A percentile compares a stretch with the other conserved stretches of the same genome.
Conservation (phyloP, 2,113 vertebrate species). For the Phoxinus phoxinus region DNA sequence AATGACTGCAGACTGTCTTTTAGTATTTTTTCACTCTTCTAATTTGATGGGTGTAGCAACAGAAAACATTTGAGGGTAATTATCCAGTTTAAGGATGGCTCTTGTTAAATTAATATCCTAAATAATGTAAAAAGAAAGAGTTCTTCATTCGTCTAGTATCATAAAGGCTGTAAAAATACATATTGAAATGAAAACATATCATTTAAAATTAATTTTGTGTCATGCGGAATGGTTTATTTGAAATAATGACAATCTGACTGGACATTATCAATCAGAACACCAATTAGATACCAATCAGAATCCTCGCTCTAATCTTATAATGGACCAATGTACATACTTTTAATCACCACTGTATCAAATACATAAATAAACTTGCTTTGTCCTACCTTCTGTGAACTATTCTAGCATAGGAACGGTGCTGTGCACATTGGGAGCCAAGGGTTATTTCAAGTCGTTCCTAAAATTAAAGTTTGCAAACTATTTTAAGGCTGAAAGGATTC, state of each 20-base stretch:
- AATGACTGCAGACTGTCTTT: background rate
- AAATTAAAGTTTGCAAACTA: conserved; percentile 37
- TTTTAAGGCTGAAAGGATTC: conserved; percentile 36
- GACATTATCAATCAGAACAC: background rate
- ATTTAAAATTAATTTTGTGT: background rate
- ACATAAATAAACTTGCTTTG: background rate
- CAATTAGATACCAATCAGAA: background rate
- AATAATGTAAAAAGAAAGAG: background rate
- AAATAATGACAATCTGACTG: background rate
- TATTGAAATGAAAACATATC: background rate
- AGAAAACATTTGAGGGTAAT: background rate
- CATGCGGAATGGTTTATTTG: background rate
- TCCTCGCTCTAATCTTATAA: background rate
- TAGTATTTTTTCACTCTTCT: conserved; percentile 4
- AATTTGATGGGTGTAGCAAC: background rate
- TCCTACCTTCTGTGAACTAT: background rate
- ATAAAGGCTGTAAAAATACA: background rate
- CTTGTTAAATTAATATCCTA: background rate
- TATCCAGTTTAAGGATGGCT: background rate
- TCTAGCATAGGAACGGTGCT: background rate
- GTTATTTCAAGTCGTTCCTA: conserved; percentile 21
- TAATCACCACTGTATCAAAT: background rate
- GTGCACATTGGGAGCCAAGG: background rate
- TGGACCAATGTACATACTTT: background rate
- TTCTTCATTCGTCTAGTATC: background rate